phyloP scores from a whole-genome alignment of 2,797 vertebrate species.

The Pipistrellus pipistrellus region DNA sequence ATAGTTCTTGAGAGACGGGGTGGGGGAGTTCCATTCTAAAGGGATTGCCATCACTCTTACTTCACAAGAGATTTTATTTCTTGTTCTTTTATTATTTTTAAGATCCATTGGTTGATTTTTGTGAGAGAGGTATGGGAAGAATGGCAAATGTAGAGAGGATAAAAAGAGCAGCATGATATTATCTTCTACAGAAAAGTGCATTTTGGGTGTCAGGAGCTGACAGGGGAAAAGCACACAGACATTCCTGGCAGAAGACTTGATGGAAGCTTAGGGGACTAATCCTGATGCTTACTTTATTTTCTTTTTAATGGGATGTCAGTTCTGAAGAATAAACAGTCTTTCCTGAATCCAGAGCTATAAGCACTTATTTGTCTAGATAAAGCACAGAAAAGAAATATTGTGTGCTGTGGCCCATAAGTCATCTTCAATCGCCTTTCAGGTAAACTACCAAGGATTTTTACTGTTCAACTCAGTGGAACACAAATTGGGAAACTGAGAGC shows the following conservation, averaged over 20 bases:
- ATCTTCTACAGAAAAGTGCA: slow-evolving; percentile 78
- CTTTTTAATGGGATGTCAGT: slow-evolving; percentile 89
- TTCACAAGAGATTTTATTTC: background rate
- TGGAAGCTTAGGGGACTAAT: slow-evolving; percentile 86
- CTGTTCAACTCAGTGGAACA: slow-evolving; percentile 74
- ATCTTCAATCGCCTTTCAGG: slow-evolving; percentile 85
- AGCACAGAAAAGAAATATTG: slow-evolving; percentile 88
- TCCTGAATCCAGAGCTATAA: slow-evolving; percentile 87
- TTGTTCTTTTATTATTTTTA: slow-evolving; percentile 52
- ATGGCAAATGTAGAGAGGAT: background rate
- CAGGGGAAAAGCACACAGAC: slow-evolving; percentile 68
- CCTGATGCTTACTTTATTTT: slow-evolving; percentile 89
- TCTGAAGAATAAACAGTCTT: slow-evolving; percentile 89
- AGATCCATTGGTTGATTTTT: slow-evolving; percentile 37
- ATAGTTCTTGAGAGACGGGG: background rate
- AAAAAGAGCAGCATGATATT: slow-evolving; percentile 42
- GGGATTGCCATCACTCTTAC: background rate
- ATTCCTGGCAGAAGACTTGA: slow-evolving; percentile 83
- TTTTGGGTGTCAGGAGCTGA: slow-evolving; percentile 77
- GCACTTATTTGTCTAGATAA: slow-evolving; percentile 88
- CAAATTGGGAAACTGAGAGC: slow-evolving; percentile 72
- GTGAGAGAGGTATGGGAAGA: background rate
- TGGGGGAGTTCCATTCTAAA: background rate
- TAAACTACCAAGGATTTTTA: slow-evolving; percentile 81
- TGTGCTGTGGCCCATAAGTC: slow-evolving; percentile 83